Evolutionary conservation across 2,113 vertebrate species (phyloP), one percentile per base, ranked within the genome.

Genomic region (Anser cygnoides): DNA sequence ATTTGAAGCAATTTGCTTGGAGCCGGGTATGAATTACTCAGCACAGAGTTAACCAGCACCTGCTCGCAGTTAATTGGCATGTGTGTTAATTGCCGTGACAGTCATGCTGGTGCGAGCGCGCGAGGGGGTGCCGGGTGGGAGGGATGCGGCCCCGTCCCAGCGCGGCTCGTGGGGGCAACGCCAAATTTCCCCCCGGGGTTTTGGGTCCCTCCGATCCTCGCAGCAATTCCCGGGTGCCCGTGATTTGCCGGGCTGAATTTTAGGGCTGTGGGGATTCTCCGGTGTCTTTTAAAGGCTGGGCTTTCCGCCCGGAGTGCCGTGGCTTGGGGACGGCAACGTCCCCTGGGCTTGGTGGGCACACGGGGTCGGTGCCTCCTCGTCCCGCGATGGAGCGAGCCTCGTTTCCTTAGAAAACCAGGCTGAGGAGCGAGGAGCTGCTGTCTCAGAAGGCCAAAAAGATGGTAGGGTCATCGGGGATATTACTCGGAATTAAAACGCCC

Each of bases 21-120:
- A 93, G 92, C 86, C 9, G 59, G 86, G 74, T 58, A 80, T 92
- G 94, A 93, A 97, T 95, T 95, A 92, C 97, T 92, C 88, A 92
- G 94, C 83, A 62, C 83, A 10, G 91, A 73, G 94, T 91, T 95
- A 96, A 95, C 92, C 85, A 94, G 95, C 95, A 95, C 95, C 96
- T 95, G 95, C 95, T 87, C 29, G 37, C 13, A 41, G 90, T 89
- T 92, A 95, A 96, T 97, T 96, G 89, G 90, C 89, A 75, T 65
- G 78, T 86, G 88, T 76, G 96, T 65, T 97, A 94, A 97, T 97
- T 96, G 93, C 95, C 22, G 95, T 46, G 75, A 80, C 76, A 93
- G 86, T 93, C 93, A 83, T 44, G 35, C 94, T 92, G 25, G 58
- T 70, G 52, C 31, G 67, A 92, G 91, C 20, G 65, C 11, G 2